Evolutionary conservation across 2,113 vertebrate species (phyloP), one percentile per base, ranked within the genome.

Genomic region (Coptodon bakossiorum): DNA sequence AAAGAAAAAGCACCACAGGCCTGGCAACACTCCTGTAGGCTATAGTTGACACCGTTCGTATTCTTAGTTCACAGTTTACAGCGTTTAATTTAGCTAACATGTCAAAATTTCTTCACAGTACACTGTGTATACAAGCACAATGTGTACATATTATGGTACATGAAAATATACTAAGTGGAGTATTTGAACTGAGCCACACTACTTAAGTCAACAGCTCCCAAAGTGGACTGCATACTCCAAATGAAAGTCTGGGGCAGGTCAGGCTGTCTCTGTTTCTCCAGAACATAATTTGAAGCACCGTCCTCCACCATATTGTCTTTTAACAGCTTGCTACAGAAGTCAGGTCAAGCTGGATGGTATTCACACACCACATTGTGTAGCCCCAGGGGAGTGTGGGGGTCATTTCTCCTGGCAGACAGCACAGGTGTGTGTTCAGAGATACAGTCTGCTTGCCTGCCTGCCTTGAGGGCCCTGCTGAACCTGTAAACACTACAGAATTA

Each of bases 401-500:
- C 84, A 92, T 92, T 87, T 88, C 88, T 90, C 81, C 78, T 85
- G 88, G 89, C 80, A 90, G 87, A 93, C 78, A 16, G 92, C 86
- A 94, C 87, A 93, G 91, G 93, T 95, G 94, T 93, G 92, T 85
- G 85, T 63, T 68, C 82, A 83, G 89, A 91, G 82, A 90, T 88
- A 73, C 89, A 87, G 86, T 90, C 91, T 90, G 93, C 86, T 76
- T 14, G 53, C 87, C 34, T 68, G 73, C 54, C 68, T 91, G 85
- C 90, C 90, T 91, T 16, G 7, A 92, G 89, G 92, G 89, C 76
- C 63, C 71, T 45, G 82, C 82, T 94, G 84, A 91, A 91, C 90
- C 88, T 90, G 92, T 94, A 93, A 95, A 93, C 88, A 93, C 78
- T 63, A 81, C 87, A 86, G 91, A 94, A 86, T 94, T 94, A 92